Base-by-base conservation (phyloP, 2,888 invertebrate species). In the Meloe dianella region DNA sequence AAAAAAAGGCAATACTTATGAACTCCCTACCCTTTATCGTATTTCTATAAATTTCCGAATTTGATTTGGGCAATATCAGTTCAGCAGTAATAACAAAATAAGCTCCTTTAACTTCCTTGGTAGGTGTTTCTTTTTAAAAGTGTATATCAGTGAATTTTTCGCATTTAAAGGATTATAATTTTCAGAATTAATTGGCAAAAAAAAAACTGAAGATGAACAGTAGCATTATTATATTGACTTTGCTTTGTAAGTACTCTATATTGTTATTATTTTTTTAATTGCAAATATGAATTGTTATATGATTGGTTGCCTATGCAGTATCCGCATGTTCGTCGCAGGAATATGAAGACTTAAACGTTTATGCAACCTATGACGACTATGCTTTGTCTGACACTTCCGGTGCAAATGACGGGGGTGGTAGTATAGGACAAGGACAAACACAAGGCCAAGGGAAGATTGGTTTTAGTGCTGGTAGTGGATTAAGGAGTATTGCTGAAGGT, bases 401-500 rank as follows among this genome's bases (percentile, higher is more conserved):
- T 22, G 57, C n/a, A 24, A 20, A 63, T 32, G 5, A n/a, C 41
- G 17, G 5, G 12, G 58, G 47, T 62, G 61, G 56, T 41, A 57
- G 47, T 62, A 58, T 61, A n/a, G 68, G 65, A 9, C 64, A 66
- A 58, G 64, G 57, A 35, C 60, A 60, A 12, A 61, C 65, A 22
- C 66, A 57, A 59, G 54, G 51, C 4, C 72, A 71, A 57, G 67
- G 67, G 32, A 88, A 88, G 74, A 87, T 87, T 47, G 88, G 87
- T 29, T 90, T 85, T 85, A 91, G 91, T 79, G 86, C 86, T 64
- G 92, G 92, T 68, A 90, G 91, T 67, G 91, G 92, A 0, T 80
- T 93, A 27, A 87, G 91, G 71, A 90, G 89, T 61, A 90, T 91
- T 60, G 91, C 91, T 2, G 89, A 90, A 63, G 91, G 90, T 0